These are phyloP conservation scores for Erythrolamprus reginae DNA, from an alignment of 2,113 vertebrate species.

Conservation along the genomic window DNA sequence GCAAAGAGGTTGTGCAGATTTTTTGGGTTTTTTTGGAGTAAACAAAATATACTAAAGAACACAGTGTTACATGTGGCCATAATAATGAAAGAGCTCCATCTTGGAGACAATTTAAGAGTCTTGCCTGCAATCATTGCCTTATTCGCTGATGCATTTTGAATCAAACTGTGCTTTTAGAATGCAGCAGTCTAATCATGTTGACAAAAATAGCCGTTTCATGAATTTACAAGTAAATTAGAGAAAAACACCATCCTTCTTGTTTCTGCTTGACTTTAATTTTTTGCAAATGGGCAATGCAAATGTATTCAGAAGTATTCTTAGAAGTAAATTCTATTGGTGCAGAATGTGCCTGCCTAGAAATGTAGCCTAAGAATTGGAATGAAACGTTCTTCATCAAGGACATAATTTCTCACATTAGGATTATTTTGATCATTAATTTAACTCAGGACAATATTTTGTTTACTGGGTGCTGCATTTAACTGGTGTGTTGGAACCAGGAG, in stretches of 20 bases:
- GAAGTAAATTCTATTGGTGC: background rate
- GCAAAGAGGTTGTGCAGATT: background rate
- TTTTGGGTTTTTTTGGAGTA: background rate
- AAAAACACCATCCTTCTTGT: constrained; percentile 16
- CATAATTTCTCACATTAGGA: background rate
- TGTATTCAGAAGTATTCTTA: background rate
- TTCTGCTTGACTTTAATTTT: constrained; percentile 2
- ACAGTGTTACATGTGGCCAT: constrained; percentile 35
- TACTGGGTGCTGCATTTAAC: background rate
- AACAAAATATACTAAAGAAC: constrained; percentile 5
- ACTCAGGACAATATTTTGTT: background rate
- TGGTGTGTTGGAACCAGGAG: background rate
- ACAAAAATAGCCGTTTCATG: constrained; percentile 50
- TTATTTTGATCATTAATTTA: background rate
- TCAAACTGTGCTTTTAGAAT: constrained; percentile 44
- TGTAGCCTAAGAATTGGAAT: background rate
- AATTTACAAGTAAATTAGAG: constrained; percentile 42
- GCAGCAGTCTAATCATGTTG: constrained; percentile 23
- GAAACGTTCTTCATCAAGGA: background rate
- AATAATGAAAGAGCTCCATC: constrained; percentile 10
- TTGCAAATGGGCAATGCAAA: background rate
- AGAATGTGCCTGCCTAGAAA: background rate
- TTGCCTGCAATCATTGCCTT: constrained; percentile 26
- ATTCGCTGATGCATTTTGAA: constrained; percentile 29
- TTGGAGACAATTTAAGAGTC: constrained; percentile 23